Base-by-base conservation (phyloP, 2,888 invertebrate species). In the Drosophila longiperda region DNA sequence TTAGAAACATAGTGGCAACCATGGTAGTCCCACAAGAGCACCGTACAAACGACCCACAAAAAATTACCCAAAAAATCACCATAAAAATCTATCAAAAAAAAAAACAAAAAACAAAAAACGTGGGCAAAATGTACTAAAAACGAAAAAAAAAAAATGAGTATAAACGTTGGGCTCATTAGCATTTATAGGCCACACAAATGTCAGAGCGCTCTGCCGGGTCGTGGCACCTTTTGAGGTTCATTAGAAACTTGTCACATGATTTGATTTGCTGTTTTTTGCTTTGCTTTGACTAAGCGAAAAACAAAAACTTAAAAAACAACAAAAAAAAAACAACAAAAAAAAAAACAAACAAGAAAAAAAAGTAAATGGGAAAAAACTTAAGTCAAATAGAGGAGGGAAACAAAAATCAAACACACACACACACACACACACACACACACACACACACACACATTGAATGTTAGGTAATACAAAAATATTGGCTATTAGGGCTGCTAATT, bases 181-280 rank as follows among this genome's bases (percentile, higher is more conserved):
- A 86, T 86, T 86, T 86, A 86, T 85, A 75, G 88, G 88, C 84
- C 84, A 82, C 84, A 84, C 85, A 71, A 87, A 84, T 82, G 85
- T 66, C 75, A 38, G 20, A 26, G 15, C 50, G 36, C 20, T 26
- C 11, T 15, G 34, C 32, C 66, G 77, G 66, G 67, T 74, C 65
- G 58, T 48, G 45, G 34, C 83, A 71, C 73, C 62, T 73, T 74
- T 73, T 61, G 60, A 73, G 85, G 88, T 86, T 86, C 85, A 86
- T 86, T 86, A 88, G 85, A 86, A 86, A 71, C 88, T 88, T 86
- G 88, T 86, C 85, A 86, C 88, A 88, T 88, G 88, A 88, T 86
- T 86, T 83, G 88, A 80, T 86, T 88, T 83, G 78, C 78, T 68
- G n/a, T n/a, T 66, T 59, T 57, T 49, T n/a, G 38, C 38, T 34